Percentiles rank a stretch among this genome's conserved stretches.
Evolutionary conservation across 2,113 vertebrate species (phyloP).

Genomic region (Phycodurus eques): DNA sequence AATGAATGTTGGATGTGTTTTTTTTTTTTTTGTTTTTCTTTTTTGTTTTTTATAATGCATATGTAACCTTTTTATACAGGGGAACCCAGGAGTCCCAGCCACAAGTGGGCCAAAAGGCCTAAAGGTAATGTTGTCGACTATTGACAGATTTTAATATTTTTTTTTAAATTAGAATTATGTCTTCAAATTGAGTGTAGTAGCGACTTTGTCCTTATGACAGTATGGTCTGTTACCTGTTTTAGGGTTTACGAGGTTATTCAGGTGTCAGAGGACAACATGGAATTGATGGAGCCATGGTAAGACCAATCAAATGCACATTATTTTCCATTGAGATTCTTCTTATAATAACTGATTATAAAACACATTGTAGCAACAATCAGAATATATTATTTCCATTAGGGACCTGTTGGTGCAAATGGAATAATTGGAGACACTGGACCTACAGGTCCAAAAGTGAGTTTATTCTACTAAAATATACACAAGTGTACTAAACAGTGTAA

Average conservation of each 20-base stretch:
- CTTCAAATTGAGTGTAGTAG: background rate
- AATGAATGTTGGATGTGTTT: background rate
- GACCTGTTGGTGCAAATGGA: slow-evolving; percentile 58
- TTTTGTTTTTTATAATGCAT: background rate
- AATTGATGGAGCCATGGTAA: slow-evolving; percentile 57
- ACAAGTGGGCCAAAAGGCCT: slow-evolving; percentile 62
- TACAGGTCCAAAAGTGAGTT: slow-evolving; percentile 58
- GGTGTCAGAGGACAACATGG: slow-evolving; percentile 70
- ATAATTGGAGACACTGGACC: slow-evolving; percentile 49
- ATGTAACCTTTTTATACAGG: slow-evolving; percentile 53
- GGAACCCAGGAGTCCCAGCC: slow-evolving; percentile 55
- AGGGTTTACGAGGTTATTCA: slow-evolving; percentile 64
- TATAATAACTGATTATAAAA: no score
- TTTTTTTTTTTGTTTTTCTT: background rate
- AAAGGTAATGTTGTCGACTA: slow-evolving; percentile 53
- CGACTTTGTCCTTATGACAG: background rate
- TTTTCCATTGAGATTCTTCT: background rate
- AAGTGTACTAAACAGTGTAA: background rate
- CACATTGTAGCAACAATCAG: no score
- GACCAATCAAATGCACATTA: background rate
- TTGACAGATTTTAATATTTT: background rate
- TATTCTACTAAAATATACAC: background rate
- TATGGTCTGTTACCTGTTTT: slow-evolving; percentile 13
- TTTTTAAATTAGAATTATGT: background rate
- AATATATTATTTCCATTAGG: slow-evolving; percentile 47